These are phyloP conservation scores for Miltochrista miniata DNA, from an alignment of 2,888 invertebrate genomes.

Conservation along the genomic window DNA sequence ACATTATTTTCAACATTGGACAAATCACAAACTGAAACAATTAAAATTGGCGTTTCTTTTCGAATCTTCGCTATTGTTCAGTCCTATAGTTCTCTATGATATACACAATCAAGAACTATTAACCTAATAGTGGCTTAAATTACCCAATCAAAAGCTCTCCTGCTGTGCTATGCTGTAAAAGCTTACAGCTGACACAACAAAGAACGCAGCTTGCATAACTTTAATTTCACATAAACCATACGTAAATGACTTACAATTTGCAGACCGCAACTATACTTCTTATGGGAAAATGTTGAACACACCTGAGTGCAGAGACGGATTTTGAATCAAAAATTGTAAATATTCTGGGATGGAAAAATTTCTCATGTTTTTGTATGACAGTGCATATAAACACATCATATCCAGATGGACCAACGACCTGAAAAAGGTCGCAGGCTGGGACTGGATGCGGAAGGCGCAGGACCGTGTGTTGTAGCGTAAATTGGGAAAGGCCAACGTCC, in stretches of 20 bases:
- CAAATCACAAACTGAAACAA: no score
- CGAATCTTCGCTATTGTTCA: background rate
- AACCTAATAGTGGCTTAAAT: conserved; percentile 19
- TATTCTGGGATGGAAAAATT: background rate
- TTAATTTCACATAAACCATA: conserved; percentile 50
- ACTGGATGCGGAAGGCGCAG: no score
- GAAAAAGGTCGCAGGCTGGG: no score
- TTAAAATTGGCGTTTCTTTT: no score
- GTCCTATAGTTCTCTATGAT: conserved; percentile 10
- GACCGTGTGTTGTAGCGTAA: no score
- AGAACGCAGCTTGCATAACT: conserved; percentile 43
- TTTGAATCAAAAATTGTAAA: background rate
- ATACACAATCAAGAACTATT: conserved; percentile 14
- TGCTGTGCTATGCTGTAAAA: conserved; percentile 9
- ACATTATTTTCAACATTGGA: no score
- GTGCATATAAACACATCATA: no score
- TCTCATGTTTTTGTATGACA: no score
- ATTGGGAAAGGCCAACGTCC: no score
- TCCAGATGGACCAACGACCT: no score
- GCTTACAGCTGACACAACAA: conserved; percentile 25
- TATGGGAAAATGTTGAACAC: conserved; percentile 54
- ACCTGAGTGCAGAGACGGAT: conserved; percentile 36
- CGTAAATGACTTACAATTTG: conserved; percentile 50
- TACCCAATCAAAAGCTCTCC: conserved; percentile 12
- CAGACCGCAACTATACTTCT: conserved; percentile 44